Percentiles rank a stretch among this genome's conserved stretches.
phyloP scores from a whole-genome alignment of 2,888 invertebrate genomes.

The Apotomis turbidana region DNA sequence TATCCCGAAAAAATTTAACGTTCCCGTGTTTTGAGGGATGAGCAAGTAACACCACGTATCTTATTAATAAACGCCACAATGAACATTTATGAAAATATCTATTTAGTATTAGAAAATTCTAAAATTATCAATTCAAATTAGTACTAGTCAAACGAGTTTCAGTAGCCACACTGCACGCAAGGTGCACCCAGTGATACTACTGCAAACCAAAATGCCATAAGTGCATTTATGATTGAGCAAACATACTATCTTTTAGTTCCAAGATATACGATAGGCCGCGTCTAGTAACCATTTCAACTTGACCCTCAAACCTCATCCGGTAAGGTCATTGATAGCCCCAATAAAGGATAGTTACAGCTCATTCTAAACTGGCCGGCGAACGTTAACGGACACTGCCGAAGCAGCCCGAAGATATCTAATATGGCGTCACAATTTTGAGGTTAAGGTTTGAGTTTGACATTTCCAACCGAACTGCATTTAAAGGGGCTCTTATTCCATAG shows the following conservation, averaged over 20 bases:
- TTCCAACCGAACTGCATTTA: conserved; percentile 60
- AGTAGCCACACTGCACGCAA: conserved; percentile 58
- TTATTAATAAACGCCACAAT: background rate
- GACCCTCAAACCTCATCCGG: conserved; percentile 51
- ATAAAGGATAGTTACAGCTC: conserved; percentile 46
- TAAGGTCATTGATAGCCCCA: conserved; percentile 47
- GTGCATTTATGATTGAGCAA: background rate
- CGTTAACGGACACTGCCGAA: conserved; percentile 57
- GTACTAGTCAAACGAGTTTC: conserved; percentile 38
- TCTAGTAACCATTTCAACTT: conserved; percentile 55
- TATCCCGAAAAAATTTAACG: too few relatives aligned
- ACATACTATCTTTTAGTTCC: conserved; percentile 5
- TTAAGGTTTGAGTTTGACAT: conserved; percentile 84
- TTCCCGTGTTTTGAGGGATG: too few relatives aligned
- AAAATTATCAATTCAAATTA: conserved; percentile 37
- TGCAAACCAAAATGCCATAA: conserved; percentile 1
- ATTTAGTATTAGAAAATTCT: conserved; percentile 32
- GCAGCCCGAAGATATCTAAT: conserved; percentile 65
- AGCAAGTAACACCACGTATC: background rate
- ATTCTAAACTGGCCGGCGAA: conserved; percentile 56
- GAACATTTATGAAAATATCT: background rate
- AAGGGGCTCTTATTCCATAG: conserved; percentile 47
- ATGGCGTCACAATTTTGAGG: conserved; percentile 83
- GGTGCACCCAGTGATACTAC: conserved; percentile 50
- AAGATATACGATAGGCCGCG: conserved; percentile 63